Evolutionary conservation across 1,140 invertebrate genomes (phyloP).

Genomic region (Platyura marginata): DNA sequence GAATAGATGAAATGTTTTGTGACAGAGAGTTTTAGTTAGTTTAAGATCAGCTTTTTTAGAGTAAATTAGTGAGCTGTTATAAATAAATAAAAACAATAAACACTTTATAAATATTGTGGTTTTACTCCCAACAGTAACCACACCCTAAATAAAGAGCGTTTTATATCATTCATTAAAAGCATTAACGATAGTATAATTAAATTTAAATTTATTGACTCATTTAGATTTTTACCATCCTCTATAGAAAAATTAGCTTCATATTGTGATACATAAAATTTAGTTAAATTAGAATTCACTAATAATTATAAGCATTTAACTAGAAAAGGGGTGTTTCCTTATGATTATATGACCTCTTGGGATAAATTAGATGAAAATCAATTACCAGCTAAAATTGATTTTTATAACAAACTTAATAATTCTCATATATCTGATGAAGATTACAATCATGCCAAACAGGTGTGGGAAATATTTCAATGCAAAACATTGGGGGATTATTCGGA

Average conservation of each 20-base stretch:
- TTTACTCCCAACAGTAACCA: too few relatives aligned
- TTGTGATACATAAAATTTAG: neutral
- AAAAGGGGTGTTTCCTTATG: constrained; percentile 18
- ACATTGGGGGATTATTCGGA: constrained; percentile 24
- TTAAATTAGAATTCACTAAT: neutral
- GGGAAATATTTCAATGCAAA: constrained; percentile 17
- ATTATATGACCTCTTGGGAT: constrained; percentile 12
- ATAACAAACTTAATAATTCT: constrained; percentile 14
- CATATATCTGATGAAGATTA: constrained; percentile 19
- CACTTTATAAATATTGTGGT: too few relatives aligned
- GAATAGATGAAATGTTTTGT: too few relatives aligned
- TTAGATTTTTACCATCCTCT: constrained; percentile 12
- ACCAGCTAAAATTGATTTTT: constrained; percentile 21
- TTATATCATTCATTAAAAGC: constrained; percentile 10
- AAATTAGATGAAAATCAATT: constrained; percentile 16
- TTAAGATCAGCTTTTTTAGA: too few relatives aligned
- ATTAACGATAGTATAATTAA: constrained; percentile 6
- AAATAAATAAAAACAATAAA: too few relatives aligned
- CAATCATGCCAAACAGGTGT: constrained; percentile 20
- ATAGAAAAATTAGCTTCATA: constrained; percentile 6
- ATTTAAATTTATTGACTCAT: constrained; percentile 17
- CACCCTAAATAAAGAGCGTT: constrained; percentile 20
- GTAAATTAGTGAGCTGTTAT: too few relatives aligned
- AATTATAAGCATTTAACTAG: neutral
- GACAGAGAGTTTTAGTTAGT: too few relatives aligned